phyloP scores from a whole-genome alignment of 2,888 invertebrate species.

The Trimorus sp. region DNA sequence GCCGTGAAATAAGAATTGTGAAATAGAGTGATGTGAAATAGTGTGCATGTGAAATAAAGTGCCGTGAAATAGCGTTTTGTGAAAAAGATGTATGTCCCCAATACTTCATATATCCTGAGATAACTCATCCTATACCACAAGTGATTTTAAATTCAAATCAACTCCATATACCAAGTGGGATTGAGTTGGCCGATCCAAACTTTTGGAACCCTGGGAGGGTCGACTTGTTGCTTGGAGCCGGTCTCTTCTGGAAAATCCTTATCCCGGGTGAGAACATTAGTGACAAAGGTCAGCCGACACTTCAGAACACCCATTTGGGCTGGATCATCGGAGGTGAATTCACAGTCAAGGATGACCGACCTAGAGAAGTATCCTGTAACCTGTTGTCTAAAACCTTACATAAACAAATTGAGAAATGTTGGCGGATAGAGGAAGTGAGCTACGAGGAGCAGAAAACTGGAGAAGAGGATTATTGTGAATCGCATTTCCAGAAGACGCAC shows the following conservation, averaged over 20 bases:
- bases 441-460: conserved; percentile 8
- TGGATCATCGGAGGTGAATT: conserved; percentile 1
- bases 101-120: background rate
- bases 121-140: background rate
- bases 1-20: too few relatives aligned
- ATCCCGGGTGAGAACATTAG: background rate
- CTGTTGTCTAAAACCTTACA: background rate
- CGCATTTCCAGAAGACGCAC: background rate
- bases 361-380: background rate
- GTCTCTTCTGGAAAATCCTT: background rate
- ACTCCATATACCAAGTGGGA: background rate
- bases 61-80: too few relatives aligned
- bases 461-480: conserved; percentile 14
- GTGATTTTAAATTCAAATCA: background rate
- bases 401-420: background rate
- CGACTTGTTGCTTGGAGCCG: background rate
- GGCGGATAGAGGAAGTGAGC: background rate
- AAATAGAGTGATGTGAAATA: too few relatives aligned
- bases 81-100: too few relatives aligned
- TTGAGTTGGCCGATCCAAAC: conserved; percentile 10
- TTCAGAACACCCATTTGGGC: background rate
- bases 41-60: too few relatives aligned
- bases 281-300: background rate
- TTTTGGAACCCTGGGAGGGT: background rate
- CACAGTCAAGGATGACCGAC: background rate